phyloP scores from a whole-genome alignment of 2,797 vertebrate genomes.

The Glyptemys insculpta region DNA sequence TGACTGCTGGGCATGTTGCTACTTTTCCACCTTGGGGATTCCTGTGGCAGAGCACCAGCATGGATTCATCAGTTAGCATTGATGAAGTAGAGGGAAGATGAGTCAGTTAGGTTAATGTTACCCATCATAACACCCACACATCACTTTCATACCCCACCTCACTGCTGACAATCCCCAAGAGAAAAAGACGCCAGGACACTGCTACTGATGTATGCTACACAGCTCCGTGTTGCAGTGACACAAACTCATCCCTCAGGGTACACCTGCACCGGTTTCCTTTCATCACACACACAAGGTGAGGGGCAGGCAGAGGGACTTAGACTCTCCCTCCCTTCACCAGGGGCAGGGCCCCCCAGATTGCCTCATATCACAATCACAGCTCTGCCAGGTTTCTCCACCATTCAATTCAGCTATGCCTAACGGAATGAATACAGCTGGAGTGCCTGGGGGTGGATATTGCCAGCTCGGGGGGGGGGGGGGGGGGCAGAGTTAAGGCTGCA shows the following conservation, averaged over 20 bases:
- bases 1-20: background rate
- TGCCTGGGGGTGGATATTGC: background rate
- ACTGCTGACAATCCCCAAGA: no score
- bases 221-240: background rate
- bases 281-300: background rate
- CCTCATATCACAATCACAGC: background rate
- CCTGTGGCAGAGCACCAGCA: background rate
- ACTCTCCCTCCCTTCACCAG: background rate
- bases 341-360: no score
- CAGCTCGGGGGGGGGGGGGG: background rate
- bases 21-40: background rate
- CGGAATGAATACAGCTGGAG: background rate
- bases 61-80: background rate
- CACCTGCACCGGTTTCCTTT: background rate
- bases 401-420: background rate
- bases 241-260: background rate
- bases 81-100: background rate
- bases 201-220: background rate
- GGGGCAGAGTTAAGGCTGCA: background rate
- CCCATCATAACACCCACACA: background rate
- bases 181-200: background rate
- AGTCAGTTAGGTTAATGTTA: background rate
- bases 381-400: background rate
- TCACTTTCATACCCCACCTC: no score
- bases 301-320: background rate